Evolutionary conservation across 2,888 invertebrate genomes (phyloP).

Genomic region (Patella ulyssiponensis): DNA sequence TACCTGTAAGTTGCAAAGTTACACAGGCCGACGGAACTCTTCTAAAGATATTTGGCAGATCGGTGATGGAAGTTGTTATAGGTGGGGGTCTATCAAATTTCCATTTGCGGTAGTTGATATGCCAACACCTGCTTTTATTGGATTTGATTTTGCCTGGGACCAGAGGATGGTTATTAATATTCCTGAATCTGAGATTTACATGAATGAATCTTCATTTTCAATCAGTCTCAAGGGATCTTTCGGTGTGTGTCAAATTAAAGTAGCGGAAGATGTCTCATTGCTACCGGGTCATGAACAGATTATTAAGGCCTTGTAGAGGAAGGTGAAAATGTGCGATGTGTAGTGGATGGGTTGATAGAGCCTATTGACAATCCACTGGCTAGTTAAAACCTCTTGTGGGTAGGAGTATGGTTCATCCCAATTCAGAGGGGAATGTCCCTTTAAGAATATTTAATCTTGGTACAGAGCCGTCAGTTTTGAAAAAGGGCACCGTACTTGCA

Average conservation of each 20-base stretch:
- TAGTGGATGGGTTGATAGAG: too few relatives aligned
- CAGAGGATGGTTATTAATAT: not conserved
- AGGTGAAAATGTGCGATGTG: not conserved
- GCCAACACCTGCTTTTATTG: not conserved
- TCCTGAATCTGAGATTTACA: not conserved
- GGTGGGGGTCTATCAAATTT: not conserved
- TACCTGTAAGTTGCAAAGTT: too few relatives aligned
- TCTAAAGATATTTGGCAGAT: not conserved
- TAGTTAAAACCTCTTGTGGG: too few relatives aligned
- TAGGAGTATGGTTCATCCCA: too few relatives aligned
- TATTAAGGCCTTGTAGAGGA: not conserved
- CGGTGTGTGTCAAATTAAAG: not conserved
- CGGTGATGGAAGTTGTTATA: not conserved
- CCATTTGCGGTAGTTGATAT: not conserved
- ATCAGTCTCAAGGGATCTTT: not conserved
- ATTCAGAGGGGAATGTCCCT: too few relatives aligned
- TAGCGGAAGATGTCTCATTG: not conserved
- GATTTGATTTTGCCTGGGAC: not conserved
- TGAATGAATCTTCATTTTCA: not conserved
- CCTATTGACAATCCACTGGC: too few relatives aligned
- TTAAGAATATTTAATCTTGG: too few relatives aligned
- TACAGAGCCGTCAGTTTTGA: too few relatives aligned
- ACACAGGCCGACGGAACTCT: not conserved
- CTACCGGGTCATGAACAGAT: not conserved
- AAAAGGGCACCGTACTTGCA: too few relatives aligned